These are phyloP conservation scores for Drosophila repletoides DNA, from an alignment of 1,140 invertebrate species.

Conservation along the genomic window DNA sequence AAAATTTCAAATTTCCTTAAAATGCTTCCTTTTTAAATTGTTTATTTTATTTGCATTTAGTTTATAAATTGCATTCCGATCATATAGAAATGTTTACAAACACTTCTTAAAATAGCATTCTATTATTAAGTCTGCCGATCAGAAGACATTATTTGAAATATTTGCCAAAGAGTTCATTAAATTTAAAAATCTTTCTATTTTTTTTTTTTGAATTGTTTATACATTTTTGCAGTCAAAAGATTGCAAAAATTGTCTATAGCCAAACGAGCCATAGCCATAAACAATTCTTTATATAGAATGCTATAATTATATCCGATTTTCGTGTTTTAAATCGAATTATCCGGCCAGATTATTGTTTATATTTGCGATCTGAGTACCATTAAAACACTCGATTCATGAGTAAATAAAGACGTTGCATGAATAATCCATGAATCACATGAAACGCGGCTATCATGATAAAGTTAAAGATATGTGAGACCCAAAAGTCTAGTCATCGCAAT, in stretches of 20 bases:
- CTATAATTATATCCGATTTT: conserved; percentile 3
- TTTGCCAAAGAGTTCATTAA: too few species aligned
- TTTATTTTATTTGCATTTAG: too few species aligned
- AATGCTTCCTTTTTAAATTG: too few species aligned
- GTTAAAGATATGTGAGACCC: conserved; percentile 8
- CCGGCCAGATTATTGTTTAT: conserved; percentile 9
- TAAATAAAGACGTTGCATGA: conserved; percentile 3
- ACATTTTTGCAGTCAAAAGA: conserved; percentile 13
- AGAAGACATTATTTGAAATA: too few species aligned
- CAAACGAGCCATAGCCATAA: too few species aligned
- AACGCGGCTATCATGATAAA: neutral
- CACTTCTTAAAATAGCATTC: too few species aligned
- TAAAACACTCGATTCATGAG: neutral
- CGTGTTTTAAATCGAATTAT: conserved; percentile 3
- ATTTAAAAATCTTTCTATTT: too few species aligned
- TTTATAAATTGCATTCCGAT: too few species aligned
- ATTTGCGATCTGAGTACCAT: neutral
- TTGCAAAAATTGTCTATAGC: too few species aligned
- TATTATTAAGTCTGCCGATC: too few species aligned
- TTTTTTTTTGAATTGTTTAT: conserved; percentile 7
- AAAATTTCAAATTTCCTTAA: too few species aligned
- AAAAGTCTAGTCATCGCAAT: conserved; percentile 19
- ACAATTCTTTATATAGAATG: conserved; percentile 1
- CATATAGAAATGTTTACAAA: too few species aligned
- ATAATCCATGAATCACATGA: conserved; percentile 5